Evolutionary conservation across 2,113 vertebrate species (phyloP).

Genomic region (Pygoscelis adeliae): DNA sequence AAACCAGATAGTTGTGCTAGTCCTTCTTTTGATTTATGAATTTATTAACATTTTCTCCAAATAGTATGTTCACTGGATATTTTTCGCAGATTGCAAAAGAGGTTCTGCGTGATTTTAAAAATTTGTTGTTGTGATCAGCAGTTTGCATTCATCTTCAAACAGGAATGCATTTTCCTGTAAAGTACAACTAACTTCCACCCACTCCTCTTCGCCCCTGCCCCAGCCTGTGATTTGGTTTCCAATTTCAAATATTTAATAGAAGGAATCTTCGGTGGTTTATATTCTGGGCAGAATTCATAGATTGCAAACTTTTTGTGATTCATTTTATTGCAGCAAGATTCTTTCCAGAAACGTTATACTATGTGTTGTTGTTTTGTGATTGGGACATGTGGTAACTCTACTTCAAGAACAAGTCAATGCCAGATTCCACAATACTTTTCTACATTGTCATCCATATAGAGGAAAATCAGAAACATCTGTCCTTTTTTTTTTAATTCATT

Average conservation of each 20-base stretch:
- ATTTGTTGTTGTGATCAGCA: background rate
- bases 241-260: background rate
- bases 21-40: background rate
- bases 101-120: background rate
- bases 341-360: slow-evolving; percentile 33
- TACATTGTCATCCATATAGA: slow-evolving; percentile 9
- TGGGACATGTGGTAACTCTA: slow-evolving; percentile 31
- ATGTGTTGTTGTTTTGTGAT: slow-evolving; percentile 27
- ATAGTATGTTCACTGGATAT: background rate
- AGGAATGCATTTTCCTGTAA: background rate
- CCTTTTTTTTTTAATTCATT: background rate
- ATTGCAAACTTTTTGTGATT: slow-evolving; percentile 11
- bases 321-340: slow-evolving; percentile 21
- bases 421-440: slow-evolving; percentile 54
- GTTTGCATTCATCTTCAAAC: background rate
- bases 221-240: background rate
- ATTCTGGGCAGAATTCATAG: background rate
- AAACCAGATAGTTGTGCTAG: background rate
- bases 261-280: background rate
- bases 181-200: background rate
- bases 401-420: slow-evolving; percentile 23
- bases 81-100: background rate
- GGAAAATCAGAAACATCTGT: slow-evolving; percentile 70
- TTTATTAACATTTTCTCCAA: background rate
- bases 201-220: background rate